Evolutionary conservation across 2,797 vertebrate genomes (phyloP), one percentile per base, ranked within the genome.

Genomic region (Antrozous pallidus): DNA sequence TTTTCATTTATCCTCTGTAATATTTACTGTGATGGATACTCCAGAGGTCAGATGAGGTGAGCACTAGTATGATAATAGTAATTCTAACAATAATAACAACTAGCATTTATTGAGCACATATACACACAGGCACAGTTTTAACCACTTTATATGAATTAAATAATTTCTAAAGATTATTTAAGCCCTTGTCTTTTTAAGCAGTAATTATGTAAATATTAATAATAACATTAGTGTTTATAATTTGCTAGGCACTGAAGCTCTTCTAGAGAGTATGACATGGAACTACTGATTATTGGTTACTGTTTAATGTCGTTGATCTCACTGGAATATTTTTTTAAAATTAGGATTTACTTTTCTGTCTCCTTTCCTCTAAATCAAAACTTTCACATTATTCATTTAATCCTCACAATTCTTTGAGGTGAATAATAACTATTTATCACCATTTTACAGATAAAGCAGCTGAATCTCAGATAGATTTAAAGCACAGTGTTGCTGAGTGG

Each of bases 121-220:
- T 1, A 22, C 1, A 77, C 33, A 85, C 26, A 38, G 12, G 8
- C 8, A 87, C 8, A 26, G 16, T 42, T 90, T 47, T 71, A 90
- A 88, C 28, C 6, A 85, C n/a, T 58, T 74, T 65, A 42, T 4
- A 65, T 12, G 31, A 88, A 81, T 82, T 67, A 90, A 67, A 89
- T 78, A 4, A 75, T 58, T 95, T 93, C 63, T 86, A 83, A 91
- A 91, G 75, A 91, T 67, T n/a, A n/a, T n/a, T n/a, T 2, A 4
- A 91, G 28, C 18, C n/a, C 33, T 82, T 82, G n/a, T 65, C 69
- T 92, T 81, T 91, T 54, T 54, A 58, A 8, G 45, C 28, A 84
- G 51, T 63, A 90, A 92, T 58, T 42, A 79, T 16, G 1, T 40
- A 45, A 47, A 63, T 47, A 61, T 26, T 65, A 36, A 63, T 40